Percentiles rank a stretch among this genome's conserved stretches.
Conservation (phyloP, 2,113 vertebrate genomes). For the Lepisosteus osseus region DNA sequence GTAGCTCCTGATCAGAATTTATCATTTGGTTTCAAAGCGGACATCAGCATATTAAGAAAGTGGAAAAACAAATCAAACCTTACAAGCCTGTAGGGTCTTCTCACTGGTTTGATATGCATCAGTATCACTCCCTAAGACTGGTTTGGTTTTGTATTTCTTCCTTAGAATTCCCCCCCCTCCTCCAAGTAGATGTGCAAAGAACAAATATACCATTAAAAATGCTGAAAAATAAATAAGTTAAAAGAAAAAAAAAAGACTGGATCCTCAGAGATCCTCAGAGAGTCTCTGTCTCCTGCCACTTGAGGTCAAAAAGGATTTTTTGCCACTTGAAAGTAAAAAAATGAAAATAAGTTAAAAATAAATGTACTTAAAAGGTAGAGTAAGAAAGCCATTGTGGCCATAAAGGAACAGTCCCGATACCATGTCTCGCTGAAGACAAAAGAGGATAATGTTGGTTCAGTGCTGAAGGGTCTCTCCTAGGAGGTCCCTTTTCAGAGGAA, state of each 20-base stretch:
- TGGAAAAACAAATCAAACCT: too few relatives aligned
- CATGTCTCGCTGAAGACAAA: conserved; percentile 29
- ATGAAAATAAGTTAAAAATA: conserved; percentile 28
- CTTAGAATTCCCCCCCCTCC: too few relatives aligned
- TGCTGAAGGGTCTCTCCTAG: conserved; percentile 32
- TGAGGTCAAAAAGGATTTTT: conserved; percentile 29
- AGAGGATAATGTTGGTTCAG: conserved; percentile 30
- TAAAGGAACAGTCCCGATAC: conserved; percentile 10
- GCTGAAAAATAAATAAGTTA: conserved; percentile 5
- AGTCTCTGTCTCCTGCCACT: conserved; percentile 19
- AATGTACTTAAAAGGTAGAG: conserved; percentile 16
- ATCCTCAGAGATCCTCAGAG: conserved; percentile 1
- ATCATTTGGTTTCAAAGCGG: too few relatives aligned
- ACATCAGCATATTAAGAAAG: too few relatives aligned
- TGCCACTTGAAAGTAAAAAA: conserved; percentile 24
- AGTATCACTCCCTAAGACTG: too few relatives aligned
- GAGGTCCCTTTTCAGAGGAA: conserved; percentile 17
- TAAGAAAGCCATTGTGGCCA: too few relatives aligned
- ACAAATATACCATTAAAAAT: too few relatives aligned
- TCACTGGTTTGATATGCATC: too few relatives aligned
- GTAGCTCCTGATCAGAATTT: too few relatives aligned
- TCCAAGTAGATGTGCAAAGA: too few relatives aligned
- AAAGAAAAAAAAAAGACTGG: conserved; percentile 21
- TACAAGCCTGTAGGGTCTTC: too few relatives aligned
- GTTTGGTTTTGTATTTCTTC: too few relatives aligned